A percentile compares a stretch with the other conserved stretches of the same genome.
Evolutionary conservation across 2,797 vertebrate species (phyloP).

Genomic region (Rousettus madagascariensis): DNA sequence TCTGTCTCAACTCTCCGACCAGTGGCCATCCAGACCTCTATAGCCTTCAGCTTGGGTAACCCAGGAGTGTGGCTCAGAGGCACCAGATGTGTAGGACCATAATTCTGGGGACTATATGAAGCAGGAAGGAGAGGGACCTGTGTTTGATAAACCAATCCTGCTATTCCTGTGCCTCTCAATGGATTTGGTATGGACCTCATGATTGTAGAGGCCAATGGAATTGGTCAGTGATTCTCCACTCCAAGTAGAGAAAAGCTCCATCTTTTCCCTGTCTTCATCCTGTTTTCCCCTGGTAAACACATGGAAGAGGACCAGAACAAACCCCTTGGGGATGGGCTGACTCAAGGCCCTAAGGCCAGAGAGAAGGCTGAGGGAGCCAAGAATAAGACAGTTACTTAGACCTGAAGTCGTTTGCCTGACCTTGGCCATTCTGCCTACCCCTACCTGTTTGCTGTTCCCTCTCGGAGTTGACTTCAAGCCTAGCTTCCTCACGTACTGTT

Average conservation of each 20-base stretch:
- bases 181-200: conserved; percentile 39
- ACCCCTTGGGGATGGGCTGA: neutral
- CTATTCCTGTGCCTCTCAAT: neutral
- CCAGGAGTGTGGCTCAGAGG: conserved; percentile 10
- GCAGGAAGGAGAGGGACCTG: conserved; percentile 29
- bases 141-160: conserved; percentile 23
- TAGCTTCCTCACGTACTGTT: conserved; percentile 53
- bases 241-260: neutral
- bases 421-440: neutral
- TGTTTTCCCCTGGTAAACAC: neutral
- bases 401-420: neutral
- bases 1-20: conserved; percentile 64
- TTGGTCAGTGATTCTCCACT: conserved; percentile 22
- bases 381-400: neutral
- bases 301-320: conserved; percentile 21
- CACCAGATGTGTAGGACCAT: neutral
- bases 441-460: neutral
- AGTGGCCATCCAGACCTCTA: neutral
- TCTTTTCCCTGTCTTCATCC: conserved; percentile 13
- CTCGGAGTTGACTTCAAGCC: conserved; percentile 12
- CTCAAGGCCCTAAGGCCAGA: conserved; percentile 20
- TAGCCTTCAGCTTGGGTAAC: neutral
- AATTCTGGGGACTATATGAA: conserved; percentile 29
- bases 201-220: neutral
- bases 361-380: neutral